A percentile compares a stretch with the other conserved stretches of the same genome.
Evolutionary conservation across 1,140 invertebrate species (phyloP).

Genomic region (Thereuonema tuberculata): DNA sequence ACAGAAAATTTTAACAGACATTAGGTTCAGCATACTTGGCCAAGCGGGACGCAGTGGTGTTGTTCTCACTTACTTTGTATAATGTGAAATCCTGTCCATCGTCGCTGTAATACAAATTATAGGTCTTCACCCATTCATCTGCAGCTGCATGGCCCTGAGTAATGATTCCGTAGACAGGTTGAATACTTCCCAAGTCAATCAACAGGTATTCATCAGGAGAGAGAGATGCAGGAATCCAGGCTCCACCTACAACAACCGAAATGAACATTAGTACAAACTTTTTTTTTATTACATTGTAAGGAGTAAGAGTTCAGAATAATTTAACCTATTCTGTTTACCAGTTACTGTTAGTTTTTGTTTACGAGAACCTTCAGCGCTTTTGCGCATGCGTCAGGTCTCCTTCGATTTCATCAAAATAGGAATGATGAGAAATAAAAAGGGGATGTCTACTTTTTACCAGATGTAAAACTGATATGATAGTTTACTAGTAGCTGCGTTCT

Average conservation of each 20-base stretch:
- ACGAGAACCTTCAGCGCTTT: no score
- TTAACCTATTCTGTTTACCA: not conserved
- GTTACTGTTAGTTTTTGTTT: no score
- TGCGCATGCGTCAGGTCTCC: no score
- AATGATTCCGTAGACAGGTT: conserved; percentile 54
- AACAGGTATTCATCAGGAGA: conserved; percentile 51
- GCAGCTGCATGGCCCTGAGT: conserved; percentile 45
- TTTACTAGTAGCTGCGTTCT: no score
- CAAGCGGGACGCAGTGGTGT: no score
- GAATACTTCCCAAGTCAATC: conserved; percentile 44
- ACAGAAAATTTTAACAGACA: no score
- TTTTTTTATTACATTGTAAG: not conserved
- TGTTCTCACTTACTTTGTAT: no score
- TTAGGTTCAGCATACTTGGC: no score
- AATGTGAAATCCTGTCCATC: conserved; percentile 44
- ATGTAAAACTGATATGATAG: not conserved
- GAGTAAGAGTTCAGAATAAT: not conserved
- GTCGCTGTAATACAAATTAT: conserved; percentile 50
- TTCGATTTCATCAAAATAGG: no score
- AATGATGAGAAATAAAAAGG: no score
- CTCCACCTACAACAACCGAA: conserved; percentile 26
- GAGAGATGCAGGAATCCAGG: conserved; percentile 45
- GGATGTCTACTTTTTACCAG: not conserved
- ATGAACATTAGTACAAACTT: not conserved
- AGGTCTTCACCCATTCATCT: conserved; percentile 59